phyloP scores from a whole-genome alignment of 2,888 invertebrate genomes.

The Germaria angustata region DNA sequence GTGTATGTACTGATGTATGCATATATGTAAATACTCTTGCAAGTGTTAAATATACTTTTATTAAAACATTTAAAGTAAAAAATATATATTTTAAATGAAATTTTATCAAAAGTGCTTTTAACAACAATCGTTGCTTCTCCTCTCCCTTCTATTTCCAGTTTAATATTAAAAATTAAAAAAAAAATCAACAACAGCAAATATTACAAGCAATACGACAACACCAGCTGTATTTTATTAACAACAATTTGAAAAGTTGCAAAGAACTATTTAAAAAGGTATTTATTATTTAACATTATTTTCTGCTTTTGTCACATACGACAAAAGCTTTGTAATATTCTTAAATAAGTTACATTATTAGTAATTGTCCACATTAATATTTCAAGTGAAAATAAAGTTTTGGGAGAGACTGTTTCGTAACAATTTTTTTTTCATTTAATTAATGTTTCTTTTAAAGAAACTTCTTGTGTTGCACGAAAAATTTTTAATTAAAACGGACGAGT shows the following conservation, averaged over 20 bases:
- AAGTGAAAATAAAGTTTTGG: not conserved
- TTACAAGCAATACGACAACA: constrained; percentile 24
- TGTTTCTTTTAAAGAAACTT: no score
- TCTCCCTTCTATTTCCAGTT: constrained; percentile 51
- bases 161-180: constrained; percentile 21
- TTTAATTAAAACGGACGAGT: no score
- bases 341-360: no score
- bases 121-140: constrained; percentile 29
- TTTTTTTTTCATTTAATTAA: no score
- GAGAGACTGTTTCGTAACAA: no score
- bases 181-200: not conserved
- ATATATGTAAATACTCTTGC: no score
- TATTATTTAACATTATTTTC: constrained; percentile 12
- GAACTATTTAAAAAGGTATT: constrained; percentile 42
- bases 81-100: not conserved
- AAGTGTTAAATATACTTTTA: constrained; percentile 1
- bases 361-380: not conserved
- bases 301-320: not conserved
- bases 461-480: no score
- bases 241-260: constrained; percentile 39
- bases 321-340: no score
- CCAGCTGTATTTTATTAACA: constrained; percentile 60
- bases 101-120: constrained; percentile 28
- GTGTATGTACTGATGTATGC: not conserved
- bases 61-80: constrained; percentile 20